A percentile compares a stretch with the other conserved stretches of the same genome.
These are phyloP conservation scores for Trachelus stipa DNA, from an alignment of 2,888 invertebrate species.

Conservation along the genomic window DNA sequence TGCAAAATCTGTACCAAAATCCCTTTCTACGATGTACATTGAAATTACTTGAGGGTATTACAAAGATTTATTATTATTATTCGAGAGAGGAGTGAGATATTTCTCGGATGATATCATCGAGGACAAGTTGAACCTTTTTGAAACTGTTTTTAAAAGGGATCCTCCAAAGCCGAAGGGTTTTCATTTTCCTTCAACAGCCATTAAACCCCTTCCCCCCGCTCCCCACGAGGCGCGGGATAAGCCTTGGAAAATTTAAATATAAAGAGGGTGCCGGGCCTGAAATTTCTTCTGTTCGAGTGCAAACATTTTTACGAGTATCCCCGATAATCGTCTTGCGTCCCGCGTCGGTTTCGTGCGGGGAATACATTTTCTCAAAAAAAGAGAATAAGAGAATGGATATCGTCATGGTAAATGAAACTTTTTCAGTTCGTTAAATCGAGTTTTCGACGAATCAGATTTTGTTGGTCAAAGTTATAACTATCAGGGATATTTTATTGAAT, in stretches of 20 bases:
- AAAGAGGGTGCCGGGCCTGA: not conserved
- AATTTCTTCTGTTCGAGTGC: not conserved
- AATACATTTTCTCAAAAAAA: not conserved
- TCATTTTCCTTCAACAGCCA: not conserved
- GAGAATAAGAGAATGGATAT: not conserved
- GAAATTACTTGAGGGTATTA: not conserved
- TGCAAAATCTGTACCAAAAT: not conserved
- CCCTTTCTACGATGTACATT: not conserved
- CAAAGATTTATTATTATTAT: not conserved
- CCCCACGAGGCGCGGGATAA: not conserved
- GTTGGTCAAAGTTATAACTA: not conserved
- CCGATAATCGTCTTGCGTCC: not conserved
- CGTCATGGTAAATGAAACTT: not conserved
- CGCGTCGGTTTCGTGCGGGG: not conserved
- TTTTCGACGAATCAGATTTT: not conserved
- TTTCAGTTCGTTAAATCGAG: too few relatives aligned
- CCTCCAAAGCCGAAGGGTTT: not conserved
- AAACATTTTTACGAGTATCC: not conserved
- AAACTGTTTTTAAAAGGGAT: not conserved
- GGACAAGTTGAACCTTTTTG: not conserved
- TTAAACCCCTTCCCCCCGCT: not conserved
- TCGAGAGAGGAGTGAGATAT: not conserved
- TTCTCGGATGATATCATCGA: not conserved
- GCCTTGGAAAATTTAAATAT: not conserved
- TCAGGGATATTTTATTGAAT: not conserved